phyloP scores from a whole-genome alignment of 1,140 invertebrate genomes.

The Drosophila burlai region DNA sequence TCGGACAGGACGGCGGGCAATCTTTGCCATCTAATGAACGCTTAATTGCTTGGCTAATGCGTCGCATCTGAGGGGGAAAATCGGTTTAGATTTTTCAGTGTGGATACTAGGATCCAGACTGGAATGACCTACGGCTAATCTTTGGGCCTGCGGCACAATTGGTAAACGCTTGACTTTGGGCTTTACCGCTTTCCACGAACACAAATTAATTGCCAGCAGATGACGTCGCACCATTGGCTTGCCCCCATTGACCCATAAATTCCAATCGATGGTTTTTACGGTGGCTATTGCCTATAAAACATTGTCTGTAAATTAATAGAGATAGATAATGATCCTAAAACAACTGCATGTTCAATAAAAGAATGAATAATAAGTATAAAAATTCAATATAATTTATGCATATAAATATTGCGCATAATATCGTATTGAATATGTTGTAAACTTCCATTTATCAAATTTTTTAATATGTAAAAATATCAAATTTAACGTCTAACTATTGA shows the following conservation, averaged over 20 bases:
- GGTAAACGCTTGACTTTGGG: neutral
- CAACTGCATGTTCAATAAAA: neutral
- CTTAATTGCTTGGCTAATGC: conserved; percentile 35
- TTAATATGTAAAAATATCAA: neutral
- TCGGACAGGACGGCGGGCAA: conserved; percentile 1
- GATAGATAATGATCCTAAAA: neutral
- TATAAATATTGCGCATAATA: neutral
- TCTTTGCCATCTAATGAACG: conserved; percentile 50
- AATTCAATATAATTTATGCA: neutral
- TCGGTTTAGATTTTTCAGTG: neutral
- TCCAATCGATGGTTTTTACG: conserved; percentile 7
- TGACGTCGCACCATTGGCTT: conserved; percentile 43
- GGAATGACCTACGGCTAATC: conserved; percentile 9
- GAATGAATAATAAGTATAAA: no score
- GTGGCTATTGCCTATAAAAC: neutral
- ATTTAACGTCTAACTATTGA: neutral
- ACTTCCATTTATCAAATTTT: neutral
- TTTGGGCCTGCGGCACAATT: conserved; percentile 5
- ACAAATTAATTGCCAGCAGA: conserved; percentile 51
- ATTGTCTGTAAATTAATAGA: neutral
- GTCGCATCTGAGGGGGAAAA: conserved; percentile 1
- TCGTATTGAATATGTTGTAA: neutral
- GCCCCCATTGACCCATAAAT: conserved; percentile 58
- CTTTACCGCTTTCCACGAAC: conserved; percentile 17
- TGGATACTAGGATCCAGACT: no score